phyloP scores from a whole-genome alignment of 2,113 vertebrate genomes.

The Vombatus ursinus region DNA sequence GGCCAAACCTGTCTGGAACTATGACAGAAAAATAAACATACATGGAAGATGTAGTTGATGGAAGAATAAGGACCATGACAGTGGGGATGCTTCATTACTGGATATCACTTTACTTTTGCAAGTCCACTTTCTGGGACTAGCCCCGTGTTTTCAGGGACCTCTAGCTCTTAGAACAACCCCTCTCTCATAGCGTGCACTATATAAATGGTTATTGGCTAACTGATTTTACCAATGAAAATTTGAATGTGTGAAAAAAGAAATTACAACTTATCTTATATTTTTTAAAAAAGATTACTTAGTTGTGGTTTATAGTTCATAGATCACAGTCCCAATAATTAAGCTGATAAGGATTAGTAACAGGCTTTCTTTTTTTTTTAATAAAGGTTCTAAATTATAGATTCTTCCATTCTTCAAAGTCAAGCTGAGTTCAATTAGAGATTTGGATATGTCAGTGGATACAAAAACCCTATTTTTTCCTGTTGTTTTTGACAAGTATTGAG shows the following conservation, averaged over 20 bases:
- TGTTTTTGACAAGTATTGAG: conserved; percentile 39
- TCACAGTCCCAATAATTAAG: background rate
- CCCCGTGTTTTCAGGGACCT: background rate
- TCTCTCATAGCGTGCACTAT: background rate
- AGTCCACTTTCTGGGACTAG: background rate
- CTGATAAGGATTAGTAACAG: conserved; percentile 42
- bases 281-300: too few relatives aligned
- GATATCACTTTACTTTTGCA: background rate
- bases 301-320: too few relatives aligned
- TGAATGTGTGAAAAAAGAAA: background rate
- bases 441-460: conserved; percentile 10
- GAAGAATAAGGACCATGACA: background rate
- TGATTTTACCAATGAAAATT: background rate
- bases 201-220: background rate
- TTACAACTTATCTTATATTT: background rate
- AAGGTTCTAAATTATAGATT: conserved; percentile 35
- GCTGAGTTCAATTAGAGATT: background rate
- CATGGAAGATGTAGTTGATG: background rate
- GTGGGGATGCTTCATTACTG: background rate
- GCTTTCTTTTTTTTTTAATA: conserved; percentile 24
- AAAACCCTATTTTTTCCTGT: conserved; percentile 36
- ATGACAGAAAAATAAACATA: background rate
- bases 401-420: conserved; percentile 28
- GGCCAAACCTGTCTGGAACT: background rate
- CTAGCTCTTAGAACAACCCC: background rate